A percentile compares a stretch with the other conserved stretches of the same genome.
These are phyloP conservation scores for Limnephilus lunatus DNA, from an alignment of 2,888 invertebrate species.

Conservation along the genomic window DNA sequence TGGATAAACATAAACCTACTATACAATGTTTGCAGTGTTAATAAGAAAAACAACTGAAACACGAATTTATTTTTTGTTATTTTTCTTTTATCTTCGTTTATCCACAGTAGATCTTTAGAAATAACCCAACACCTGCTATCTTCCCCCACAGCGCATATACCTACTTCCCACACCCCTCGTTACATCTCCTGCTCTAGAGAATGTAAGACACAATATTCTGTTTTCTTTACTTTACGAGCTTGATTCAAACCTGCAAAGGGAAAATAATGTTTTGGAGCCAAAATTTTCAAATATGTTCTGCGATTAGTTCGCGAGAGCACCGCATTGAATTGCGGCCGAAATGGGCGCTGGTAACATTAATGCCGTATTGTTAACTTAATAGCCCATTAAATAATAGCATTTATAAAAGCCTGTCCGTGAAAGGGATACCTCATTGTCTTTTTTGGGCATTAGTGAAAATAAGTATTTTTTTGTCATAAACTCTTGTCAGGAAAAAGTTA, in stretches of 20 bases:
- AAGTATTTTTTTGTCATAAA: background rate
- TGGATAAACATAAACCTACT: background rate
- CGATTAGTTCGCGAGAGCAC: background rate
- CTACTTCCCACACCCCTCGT: background rate
- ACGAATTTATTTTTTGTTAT: background rate
- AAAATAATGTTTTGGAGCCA: background rate
- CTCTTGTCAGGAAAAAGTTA: background rate
- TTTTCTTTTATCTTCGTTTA: conserved; percentile 2
- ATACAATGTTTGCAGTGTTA: background rate
- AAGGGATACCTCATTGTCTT: background rate
- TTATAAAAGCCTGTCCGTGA: background rate
- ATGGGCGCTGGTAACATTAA: background rate
- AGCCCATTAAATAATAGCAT: conserved; percentile 2
- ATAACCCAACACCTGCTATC: background rate
- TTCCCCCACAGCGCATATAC: background rate
- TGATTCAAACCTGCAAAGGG: background rate
- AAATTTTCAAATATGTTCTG: background rate
- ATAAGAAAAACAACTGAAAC: background rate
- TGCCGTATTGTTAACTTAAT: conserved; percentile 15
- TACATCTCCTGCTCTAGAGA: background rate
- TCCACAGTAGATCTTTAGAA: background rate
- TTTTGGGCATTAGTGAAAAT: background rate
- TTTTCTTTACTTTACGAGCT: background rate
- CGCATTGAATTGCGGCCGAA: conserved; percentile 6
- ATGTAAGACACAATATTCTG: background rate